A percentile compares a stretch with the other conserved stretches of the same genome.
These are phyloP conservation scores for Apodemia hepburni DNA, from an alignment of 2,888 invertebrate genomes.

Conservation along the genomic window DNA sequence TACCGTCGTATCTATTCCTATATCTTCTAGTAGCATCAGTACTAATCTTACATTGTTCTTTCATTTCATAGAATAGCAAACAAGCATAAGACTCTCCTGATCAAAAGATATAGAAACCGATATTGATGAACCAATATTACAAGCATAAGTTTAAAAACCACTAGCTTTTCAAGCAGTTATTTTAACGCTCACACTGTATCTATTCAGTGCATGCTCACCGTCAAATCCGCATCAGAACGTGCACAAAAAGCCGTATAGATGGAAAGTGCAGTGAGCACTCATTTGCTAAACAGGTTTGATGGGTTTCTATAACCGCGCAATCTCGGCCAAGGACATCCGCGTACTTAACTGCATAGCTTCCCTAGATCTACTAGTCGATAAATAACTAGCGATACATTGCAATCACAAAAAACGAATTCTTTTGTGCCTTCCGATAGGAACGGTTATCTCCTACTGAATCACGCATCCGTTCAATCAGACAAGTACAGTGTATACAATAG, in stretches of 20 bases:
- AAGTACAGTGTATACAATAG: background rate
- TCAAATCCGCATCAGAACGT: background rate
- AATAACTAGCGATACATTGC: background rate
- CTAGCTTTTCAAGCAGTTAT: background rate
- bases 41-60: too few species aligned
- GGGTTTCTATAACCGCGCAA: constrained; percentile 13
- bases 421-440: background rate
- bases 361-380: background rate
- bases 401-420: background rate
- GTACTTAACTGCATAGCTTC: constrained; percentile 9
- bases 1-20: too few species aligned
- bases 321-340: constrained; percentile 15
- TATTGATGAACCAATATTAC: too few species aligned
- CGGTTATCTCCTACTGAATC: background rate
- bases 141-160: background rate
- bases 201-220: background rate
- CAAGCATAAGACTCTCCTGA: too few species aligned
- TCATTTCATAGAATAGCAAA: too few species aligned
- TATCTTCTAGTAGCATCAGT: too few species aligned
- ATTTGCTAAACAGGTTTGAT: constrained; percentile 15
- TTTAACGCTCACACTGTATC: background rate
- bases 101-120: too few species aligned
- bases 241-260: constrained; percentile 7
- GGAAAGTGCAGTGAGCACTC: constrained; percentile 6
- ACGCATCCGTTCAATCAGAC: background rate